Evolutionary conservation across 2,113 vertebrate genomes (phyloP).

Genomic region (Heterocephalus glaber): DNA sequence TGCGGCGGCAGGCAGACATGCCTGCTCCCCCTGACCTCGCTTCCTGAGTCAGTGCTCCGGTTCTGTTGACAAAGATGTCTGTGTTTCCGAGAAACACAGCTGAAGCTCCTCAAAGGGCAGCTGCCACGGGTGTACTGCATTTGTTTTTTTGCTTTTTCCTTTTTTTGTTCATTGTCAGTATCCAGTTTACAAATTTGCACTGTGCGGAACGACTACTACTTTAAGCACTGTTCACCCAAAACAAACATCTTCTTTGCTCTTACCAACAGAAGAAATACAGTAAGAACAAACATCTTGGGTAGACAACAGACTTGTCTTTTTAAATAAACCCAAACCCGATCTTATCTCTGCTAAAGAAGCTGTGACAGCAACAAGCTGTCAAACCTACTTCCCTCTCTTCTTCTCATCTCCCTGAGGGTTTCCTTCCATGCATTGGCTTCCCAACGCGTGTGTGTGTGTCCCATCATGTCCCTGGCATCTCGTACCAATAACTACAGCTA

Average conservation of each 20-base stretch:
- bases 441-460: background rate
- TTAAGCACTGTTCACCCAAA: background rate
- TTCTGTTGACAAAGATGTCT: background rate
- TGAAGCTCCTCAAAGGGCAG: background rate
- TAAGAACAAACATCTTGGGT: background rate
- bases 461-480: accelerated
- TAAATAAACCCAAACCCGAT: background rate
- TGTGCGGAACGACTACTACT: background rate
- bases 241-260: background rate
- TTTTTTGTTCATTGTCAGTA: background rate
- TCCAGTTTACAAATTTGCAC: background rate
- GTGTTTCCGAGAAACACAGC: background rate
- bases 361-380: background rate
- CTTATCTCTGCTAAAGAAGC: conserved; percentile 41
- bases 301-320: conserved; percentile 13
- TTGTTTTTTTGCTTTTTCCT: background rate
- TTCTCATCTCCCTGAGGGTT: background rate
- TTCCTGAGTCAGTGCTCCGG: background rate
- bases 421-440: background rate
- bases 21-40: background rate
- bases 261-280: background rate
- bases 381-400: background rate
- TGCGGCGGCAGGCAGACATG: background rate
- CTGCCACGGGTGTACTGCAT: background rate
- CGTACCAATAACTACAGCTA: accelerated